Conservation (phyloP, 1,140 invertebrate species). For the Dolichoris vasculosae region DNA sequence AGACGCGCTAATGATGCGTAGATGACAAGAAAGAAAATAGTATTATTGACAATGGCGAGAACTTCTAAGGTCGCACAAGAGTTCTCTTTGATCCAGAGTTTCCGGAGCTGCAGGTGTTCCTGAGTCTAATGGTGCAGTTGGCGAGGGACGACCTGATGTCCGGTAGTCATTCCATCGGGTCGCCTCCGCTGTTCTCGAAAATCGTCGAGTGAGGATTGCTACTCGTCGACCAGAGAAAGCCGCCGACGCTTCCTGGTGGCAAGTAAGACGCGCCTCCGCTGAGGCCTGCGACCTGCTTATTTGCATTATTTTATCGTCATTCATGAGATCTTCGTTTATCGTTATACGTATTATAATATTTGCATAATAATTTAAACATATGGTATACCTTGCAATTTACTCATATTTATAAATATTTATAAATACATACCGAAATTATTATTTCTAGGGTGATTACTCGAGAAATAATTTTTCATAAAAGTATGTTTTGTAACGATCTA, state of each 20-base stretch:
- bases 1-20: background rate
- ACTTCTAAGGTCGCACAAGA: constrained; percentile 17
- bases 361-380: no score
- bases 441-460: no score
- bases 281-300: constrained; percentile 61
- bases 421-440: no score
- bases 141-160: constrained; percentile 19
- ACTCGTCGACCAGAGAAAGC: constrained; percentile 67
- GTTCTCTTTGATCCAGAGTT: constrained; percentile 6
- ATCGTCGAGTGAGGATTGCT: constrained; percentile 70
- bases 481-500: no score
- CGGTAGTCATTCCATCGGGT: constrained; percentile 68
- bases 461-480: no score
- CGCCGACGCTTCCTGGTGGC: constrained; percentile 67
- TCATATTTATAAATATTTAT: no score
- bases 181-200: constrained; percentile 66
- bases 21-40: no score
- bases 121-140: constrained; percentile 10
- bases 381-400: no score
- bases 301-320: background rate
- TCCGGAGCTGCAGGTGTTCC: background rate
- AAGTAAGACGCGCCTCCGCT: constrained; percentile 69
- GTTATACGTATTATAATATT: background rate
- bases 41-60: background rate
- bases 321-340: background rate